Evolutionary conservation across 1,140 invertebrate genomes (phyloP).

Genomic region (Sitophilus oryzae): DNA sequence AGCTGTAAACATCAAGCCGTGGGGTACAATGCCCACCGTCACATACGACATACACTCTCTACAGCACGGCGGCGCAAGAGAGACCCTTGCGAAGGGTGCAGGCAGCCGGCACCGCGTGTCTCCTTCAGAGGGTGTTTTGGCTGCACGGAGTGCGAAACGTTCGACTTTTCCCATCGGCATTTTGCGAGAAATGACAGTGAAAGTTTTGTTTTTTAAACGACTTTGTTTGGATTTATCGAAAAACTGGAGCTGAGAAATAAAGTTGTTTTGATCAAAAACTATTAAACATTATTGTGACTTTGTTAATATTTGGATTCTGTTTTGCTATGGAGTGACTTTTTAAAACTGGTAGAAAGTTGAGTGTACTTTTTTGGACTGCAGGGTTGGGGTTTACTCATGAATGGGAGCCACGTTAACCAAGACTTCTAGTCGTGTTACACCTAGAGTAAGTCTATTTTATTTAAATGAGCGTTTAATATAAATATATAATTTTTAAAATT

Average conservation of each 20-base stretch:
- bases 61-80: constrained; percentile 10
- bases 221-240: too few relatives aligned
- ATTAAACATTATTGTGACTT: too few relatives aligned
- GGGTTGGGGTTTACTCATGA: constrained; percentile 33
- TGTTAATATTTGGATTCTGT: background rate
- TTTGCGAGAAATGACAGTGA: constrained; percentile 10
- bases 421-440: constrained; percentile 39
- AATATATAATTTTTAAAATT: too few relatives aligned
- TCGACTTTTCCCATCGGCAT: too few relatives aligned
- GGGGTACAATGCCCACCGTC: background rate
- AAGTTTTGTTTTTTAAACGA: too few relatives aligned
- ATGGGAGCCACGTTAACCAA: constrained; percentile 45
- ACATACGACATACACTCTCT: background rate
- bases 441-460: constrained; percentile 16
- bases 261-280: too few relatives aligned
- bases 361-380: background rate
- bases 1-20: constrained; percentile 12
- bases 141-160: constrained; percentile 1
- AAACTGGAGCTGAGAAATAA: too few relatives aligned
- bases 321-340: background rate
- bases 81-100: constrained; percentile 10
- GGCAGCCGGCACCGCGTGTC: constrained; percentile 13
- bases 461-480: too few relatives aligned
- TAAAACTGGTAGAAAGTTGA: background rate
- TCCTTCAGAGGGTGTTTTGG: constrained; percentile 27